Base-by-base conservation (phyloP, 2,888 invertebrate species). In the Diplolepis rosae region DNA sequence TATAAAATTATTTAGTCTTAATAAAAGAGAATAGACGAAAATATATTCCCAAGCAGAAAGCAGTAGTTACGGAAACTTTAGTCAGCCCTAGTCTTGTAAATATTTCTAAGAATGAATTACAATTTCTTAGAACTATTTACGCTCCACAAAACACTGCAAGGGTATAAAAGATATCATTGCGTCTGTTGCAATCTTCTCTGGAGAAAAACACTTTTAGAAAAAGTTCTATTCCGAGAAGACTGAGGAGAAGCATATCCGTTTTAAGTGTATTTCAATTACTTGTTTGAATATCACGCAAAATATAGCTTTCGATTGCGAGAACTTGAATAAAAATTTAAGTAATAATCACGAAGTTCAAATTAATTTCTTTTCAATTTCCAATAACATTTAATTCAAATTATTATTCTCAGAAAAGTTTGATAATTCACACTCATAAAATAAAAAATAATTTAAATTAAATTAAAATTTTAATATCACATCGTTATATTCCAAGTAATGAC, bases 101-200 rank as follows among this genome's bases (percentile, higher is more conserved):
- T 61, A 35, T 15, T 54, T 32, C 27, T 27, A n/a, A 22, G 61
- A 42, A 42, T 61, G 22, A 39, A 7, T n/a, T 1, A 61, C 5
- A 24, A 27, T 61, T 61, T 61, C 61, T 13, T n/a, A n/a, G 39
- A 39, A 61, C 24, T n/a, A 48, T 48, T 48, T 15, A 22, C 0
- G 18, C 48, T 18, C 2, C 18, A 9, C 15, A 9, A 45, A 45
- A 45, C 18, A 15, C 45, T 45, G 18, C 2, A 18, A 61, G 18
- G 51, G 11, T 56, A 30, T 65, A 51, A 69, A 71, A 27, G 18
- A 65, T 13, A 15, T 30, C 66, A 13, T n/a, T n/a, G n/a, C 42
- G 15, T n/a, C 48, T 22, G 22, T 22, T 48, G 22, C 22, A 22
- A 39, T 13, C 11, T 11, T 11, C 22, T 18, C 48, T 48, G 48